Base-by-base conservation (phyloP, 2,888 invertebrate species). In the Brenthis hecate region DNA sequence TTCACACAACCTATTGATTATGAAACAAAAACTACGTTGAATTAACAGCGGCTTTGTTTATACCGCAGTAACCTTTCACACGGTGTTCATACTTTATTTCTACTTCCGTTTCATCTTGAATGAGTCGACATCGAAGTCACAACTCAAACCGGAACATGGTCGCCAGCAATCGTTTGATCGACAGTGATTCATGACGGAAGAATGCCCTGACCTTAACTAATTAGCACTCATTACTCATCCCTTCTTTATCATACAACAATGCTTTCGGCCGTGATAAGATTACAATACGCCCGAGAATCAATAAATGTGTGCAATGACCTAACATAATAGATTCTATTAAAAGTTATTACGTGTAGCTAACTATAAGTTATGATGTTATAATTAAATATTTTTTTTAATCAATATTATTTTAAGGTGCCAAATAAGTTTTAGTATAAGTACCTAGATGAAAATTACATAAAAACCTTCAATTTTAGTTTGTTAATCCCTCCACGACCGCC, bases 211-310 rank as follows among this genome's bases (percentile, higher is more conserved):
- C 88, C 85, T 86, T 84, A 72, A 79, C 83, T 87, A 89, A 90
- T 90, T 88, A 90, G 78, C 80, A 81, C 81, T 82, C 81, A 83
- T 91, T 89, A 88, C 84, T 89, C 91, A 90, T 86, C 82, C 80
- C 79, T 80, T 80, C 79, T 78, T 84, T 86, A 88, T 88, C 84
- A 83, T 79, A 81, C 75, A 76, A 80, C 77, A 78, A 78, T 79
- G 74, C 69, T 65, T 69, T 62, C 61, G 70, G 61, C 55, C 56
- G 63, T 76, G 77, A 77, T 76, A 75, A 74, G 74, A 75, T 73
- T 69, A 74, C 68, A 56, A 73, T 73, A 73, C 19, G 66, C 65
- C 56, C 68, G 36, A 65, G 56, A 69, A 65, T 70, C 65, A 71
- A 72, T 74, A 54, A 55, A 51, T 48, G 53, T 56, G 54, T 60